Evolutionary conservation across 2,113 vertebrate species (phyloP), one percentile per base, ranked within the genome.

Genomic region (Pluvianellus socialis): DNA sequence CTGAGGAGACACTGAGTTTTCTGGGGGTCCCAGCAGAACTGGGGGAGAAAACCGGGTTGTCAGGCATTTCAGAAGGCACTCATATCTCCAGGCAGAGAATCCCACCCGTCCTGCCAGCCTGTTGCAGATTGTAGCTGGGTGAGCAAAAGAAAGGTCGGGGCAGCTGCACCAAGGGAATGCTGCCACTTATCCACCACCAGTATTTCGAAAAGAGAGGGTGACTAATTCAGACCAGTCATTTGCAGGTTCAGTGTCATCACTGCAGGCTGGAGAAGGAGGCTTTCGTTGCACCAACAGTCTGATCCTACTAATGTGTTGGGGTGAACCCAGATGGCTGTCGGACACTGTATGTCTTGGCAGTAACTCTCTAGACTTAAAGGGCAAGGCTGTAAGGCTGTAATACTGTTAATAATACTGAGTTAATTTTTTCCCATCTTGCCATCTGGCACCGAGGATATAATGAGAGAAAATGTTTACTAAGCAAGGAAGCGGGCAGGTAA

Each of bases 321-420:
- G 67, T 73, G 80, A 90, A 70, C 77, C 82, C 89, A 83, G 88
- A 73, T 91, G 90, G 80, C 66, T 70, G 24, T 24, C 0, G 33
- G 72, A 44, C 56, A 33, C 72, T 68, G 63, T 93, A 49, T 83
- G 26, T 47, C 94, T 97, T 98, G 96, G 97, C 95, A 92, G 77
- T 55, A 81, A 70, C 42, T 73, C 53, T 81, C 95, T 96, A 95
- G 80, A 71, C 56, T 81, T 77, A 77, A 85, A 97, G 84, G 73
- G 92, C 88, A 98, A 96, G 94, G 92, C 90, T 97, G 66, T 91
- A 98, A 96, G 91, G 71, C 92, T 97, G 63, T 94, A 96, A 97
- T 88, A 82, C 79, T 86, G 72, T 92, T 97, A 97, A 97, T 98
- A 97, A 95, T 83, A 75, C 66, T 47, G 83, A 95, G 92, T 97